phyloP scores from a whole-genome alignment of 2,888 invertebrate genomes.

The Xylota segnis region DNA sequence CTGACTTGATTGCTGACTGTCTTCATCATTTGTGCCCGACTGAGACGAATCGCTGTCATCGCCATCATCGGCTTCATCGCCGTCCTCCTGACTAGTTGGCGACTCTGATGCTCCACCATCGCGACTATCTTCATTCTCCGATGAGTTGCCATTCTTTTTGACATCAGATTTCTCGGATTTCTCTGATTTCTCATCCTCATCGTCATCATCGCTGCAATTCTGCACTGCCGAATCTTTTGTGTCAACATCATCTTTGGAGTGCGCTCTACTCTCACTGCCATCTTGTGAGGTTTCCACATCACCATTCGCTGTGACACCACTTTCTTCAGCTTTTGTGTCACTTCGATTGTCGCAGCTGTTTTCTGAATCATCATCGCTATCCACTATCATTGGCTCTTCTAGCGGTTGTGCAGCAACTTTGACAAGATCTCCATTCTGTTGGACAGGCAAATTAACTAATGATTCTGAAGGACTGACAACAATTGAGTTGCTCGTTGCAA shows the following conservation, averaged over 20 bases:
- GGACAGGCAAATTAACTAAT: slow-evolving; percentile 66
- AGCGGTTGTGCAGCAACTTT: slow-evolving; percentile 73
- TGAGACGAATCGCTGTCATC: slow-evolving; percentile 68
- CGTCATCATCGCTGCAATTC: slow-evolving; percentile 75
- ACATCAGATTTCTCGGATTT: slow-evolving; percentile 65
- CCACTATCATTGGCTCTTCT: slow-evolving; percentile 46
- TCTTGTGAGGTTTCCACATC: slow-evolving; percentile 62
- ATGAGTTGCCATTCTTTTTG: slow-evolving; percentile 67
- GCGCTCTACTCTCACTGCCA: slow-evolving; percentile 39
- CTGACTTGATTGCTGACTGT: slow-evolving; percentile 78
- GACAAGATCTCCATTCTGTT: slow-evolving; percentile 80
- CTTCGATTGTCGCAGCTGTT: slow-evolving; percentile 77
- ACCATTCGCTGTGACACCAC: slow-evolving; percentile 75
- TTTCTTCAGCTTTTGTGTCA: slow-evolving; percentile 66
- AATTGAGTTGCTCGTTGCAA: slow-evolving; percentile 73
- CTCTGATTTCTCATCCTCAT: slow-evolving; percentile 79
- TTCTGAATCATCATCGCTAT: slow-evolving; percentile 81
- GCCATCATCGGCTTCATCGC: slow-evolving; percentile 68
- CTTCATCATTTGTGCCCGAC: slow-evolving; percentile 68
- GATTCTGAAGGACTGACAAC: slow-evolving; percentile 78
- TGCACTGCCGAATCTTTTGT: slow-evolving; percentile 62
- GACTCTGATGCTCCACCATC: slow-evolving; percentile 77
- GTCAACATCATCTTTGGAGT: slow-evolving; percentile 70
- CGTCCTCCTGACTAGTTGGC: slow-evolving; percentile 74
- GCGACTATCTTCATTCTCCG: slow-evolving; percentile 77